Evolutionary conservation across 2,113 vertebrate genomes (phyloP).

Genomic region (Chrysochloris asiatica): DNA sequence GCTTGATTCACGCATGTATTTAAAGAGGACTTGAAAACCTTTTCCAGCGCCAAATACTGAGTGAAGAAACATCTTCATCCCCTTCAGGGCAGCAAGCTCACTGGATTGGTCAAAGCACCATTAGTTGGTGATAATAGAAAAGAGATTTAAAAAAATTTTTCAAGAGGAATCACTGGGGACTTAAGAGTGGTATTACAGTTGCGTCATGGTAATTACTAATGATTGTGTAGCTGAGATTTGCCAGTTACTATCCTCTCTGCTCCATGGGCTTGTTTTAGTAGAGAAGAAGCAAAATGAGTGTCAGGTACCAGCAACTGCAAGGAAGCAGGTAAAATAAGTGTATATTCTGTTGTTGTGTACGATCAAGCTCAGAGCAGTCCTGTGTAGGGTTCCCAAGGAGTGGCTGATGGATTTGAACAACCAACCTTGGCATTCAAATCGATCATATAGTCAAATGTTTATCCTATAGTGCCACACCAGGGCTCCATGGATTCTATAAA

Average conservation of each 20-base stretch:
- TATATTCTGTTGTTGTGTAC: background rate
- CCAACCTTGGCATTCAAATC: no score
- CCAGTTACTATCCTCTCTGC: background rate
- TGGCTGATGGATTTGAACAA: no score
- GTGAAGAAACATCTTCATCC: background rate
- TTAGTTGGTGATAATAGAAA: background rate
- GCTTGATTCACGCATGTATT: background rate
- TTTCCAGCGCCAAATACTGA: background rate
- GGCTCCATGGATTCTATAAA: no score
- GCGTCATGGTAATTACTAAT: slow-evolving; percentile 22
- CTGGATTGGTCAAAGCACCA: background rate
- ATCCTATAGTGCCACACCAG: no score
- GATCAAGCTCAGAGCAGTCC: no score
- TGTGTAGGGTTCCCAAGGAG: no score
- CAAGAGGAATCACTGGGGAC: background rate
- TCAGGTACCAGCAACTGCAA: background rate
- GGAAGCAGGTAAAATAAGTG: background rate
- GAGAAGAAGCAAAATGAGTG: background rate
- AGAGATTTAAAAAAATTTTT: background rate
- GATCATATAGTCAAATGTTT: no score
- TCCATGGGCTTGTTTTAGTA: background rate
- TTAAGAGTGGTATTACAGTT: background rate
- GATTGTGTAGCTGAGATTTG: background rate
- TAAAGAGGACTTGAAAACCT: background rate
- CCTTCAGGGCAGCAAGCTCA: background rate